Base-by-base conservation (phyloP, 2,797 vertebrate species). In the Bradypodion ventrale region DNA sequence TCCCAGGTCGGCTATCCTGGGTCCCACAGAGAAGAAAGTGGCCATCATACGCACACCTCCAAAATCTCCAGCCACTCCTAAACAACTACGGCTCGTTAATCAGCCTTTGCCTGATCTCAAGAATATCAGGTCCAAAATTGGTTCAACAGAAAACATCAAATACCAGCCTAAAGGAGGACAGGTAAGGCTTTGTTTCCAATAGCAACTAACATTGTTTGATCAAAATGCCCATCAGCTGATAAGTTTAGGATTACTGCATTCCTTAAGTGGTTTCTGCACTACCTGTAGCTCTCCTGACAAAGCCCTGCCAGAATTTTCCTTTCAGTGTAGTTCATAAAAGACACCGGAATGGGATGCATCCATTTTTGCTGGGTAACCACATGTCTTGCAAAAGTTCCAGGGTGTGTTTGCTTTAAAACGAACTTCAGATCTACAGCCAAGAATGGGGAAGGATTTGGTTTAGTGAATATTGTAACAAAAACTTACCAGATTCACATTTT, bases 161-260 rank as follows among this genome's bases (percentile, higher is more conserved):
- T 98, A 99, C 92, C 97, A 98, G 92, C 98, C 98, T 9, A 98
- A 98, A 94, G 98, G 97, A 4, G 98, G 98, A 5, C 98, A 99
- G 98, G 98, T 99, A 97, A 97, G 96, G 82, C 80, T 82, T 81
- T n/a, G 13, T 13, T 32, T 70, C 66, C 72, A 21, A 10, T 63
- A 12, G 82, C 84, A 21, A 76, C 59, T 5, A 5, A 1, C 35
- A 2, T 52, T 46, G 5, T 81, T 7, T 21, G 15, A 60, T 72
- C 42, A 35, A 23, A 60, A 35, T 62, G 5, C 23, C 40, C 59
- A 35, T 25, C 42, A 65, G 46, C 46, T n/a, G 27, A 52, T 73
- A 35, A n/a, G 37, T 15, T 21, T 6, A n/a, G 49, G 32, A 27
- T 44, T 19, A 29, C 9, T 10, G 49, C 52, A 52, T 52, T 52